Conservation (phyloP, 2,113 vertebrate species). For the Acrocephalus kingi region DNA sequence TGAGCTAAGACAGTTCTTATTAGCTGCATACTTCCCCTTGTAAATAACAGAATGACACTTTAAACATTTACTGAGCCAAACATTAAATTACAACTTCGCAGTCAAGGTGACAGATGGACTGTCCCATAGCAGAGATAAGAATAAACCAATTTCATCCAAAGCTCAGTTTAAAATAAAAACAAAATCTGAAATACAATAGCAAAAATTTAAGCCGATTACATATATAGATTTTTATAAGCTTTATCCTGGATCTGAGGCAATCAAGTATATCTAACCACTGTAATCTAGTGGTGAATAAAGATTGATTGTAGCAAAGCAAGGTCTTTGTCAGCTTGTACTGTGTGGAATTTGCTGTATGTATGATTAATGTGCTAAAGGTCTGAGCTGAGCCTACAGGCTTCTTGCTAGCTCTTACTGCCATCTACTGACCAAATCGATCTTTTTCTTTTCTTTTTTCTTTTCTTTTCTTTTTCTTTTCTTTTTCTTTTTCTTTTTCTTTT, state of each 20-base stretch:
- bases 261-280: slow-evolving; percentile 68
- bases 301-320: slow-evolving; percentile 74
- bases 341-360: slow-evolving; percentile 49
- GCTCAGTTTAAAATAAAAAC: neutral
- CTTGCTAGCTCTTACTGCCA: slow-evolving; percentile 70
- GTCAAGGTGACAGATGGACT: slow-evolving; percentile 12
- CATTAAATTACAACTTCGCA: neutral
- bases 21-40: neutral
- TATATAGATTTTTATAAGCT: slow-evolving; percentile 51
- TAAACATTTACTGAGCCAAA: neutral
- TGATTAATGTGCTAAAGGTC: slow-evolving; percentile 54
- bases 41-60: neutral
- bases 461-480: no score
- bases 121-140: neutral
- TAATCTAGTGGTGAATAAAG: slow-evolving; percentile 74
- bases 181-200: neutral
- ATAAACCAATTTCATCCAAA: neutral
- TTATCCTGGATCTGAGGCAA: slow-evolving; percentile 61
- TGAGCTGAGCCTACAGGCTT: neutral
- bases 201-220: slow-evolving; percentile 28
- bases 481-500: no score
- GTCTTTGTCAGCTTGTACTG: slow-evolving; percentile 69
- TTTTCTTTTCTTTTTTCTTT: rapidly evolving
- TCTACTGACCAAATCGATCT: slow-evolving; percentile 30
- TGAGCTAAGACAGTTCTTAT: neutral